Base-by-base conservation (phyloP, 37 sponge, comb jelly and placozoan genomes). In the Mnemiopsis leidyi region DNA sequence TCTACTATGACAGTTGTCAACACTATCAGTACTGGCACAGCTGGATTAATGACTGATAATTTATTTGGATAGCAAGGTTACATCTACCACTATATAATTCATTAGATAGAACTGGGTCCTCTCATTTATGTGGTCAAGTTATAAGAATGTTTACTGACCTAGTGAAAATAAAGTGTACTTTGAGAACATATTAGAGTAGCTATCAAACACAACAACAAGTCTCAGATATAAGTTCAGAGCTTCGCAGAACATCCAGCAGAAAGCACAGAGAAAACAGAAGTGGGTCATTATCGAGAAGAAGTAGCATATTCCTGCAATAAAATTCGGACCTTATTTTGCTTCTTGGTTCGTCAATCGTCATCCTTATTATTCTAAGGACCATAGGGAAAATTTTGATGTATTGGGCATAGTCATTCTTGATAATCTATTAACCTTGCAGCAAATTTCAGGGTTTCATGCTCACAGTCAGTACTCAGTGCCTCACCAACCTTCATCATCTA, bases 171-270 rank as follows among this genome's bases (percentile, higher is more conserved):
- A 23, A 7, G 82, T 33, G 38, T 29, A 82, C 38, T 82, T 82
- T 32, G 32, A 37, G 36, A 82, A 82, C 37, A 82, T 23, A 3
- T 34, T 23, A 34, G 82, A 82, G 38, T 82, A 34, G 36, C 23
- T 36, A 3, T 82, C 82, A 23, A 82, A 82, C 5, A 82, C 82
- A 1, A 82, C 82, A 7, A 82, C 82, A 32, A 82, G 35, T 34
- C 82, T 31, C 23, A 82, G 38, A 30, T 82, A 82, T 1, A 82
- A 23, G 82, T 82, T 82, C 82, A 31, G 31, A 29, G 82, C 82
- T 30, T 82, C 82, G 9, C 36, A 31, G 3, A 82, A 7, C 82
- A 82, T 82, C 82, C 82, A 82, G 30, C 82, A 82, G 82, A 82
- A 82, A 31, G 82, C 82, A 34, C 38, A 29, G 31, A 82, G 82